Base-by-base conservation (phyloP, 2,888 invertebrate species). In the Volucella inflata region DNA sequence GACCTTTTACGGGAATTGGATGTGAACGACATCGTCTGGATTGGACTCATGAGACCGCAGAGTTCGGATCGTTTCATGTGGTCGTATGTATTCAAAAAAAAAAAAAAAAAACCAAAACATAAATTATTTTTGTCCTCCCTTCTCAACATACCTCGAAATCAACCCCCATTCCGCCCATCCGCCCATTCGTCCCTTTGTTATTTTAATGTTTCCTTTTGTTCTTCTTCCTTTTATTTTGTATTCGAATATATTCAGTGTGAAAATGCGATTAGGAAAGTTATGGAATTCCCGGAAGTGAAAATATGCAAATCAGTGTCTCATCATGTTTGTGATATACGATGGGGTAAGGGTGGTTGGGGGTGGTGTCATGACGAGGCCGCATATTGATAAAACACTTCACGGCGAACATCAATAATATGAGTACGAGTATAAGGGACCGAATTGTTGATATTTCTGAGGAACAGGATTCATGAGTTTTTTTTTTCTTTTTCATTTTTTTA, bases 1-100 rank as follows among this genome's bases (percentile, higher is more conserved):
- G 95, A 96, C 38, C 96, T 96, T 90, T 93, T 96, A 87, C 95
- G 95, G 91, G 96, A 96, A 91, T 91, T 96, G 92, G 96, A 96
- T 90, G 95, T 96, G 83, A 94, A 94, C 51, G 95, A 95, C 90
- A 95, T 95, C 70, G 95, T 96, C 82, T 96, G 96, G 96, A 95
- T 96, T 88, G 96, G 96, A 80, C 93, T 96, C 87, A 95, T 96
- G 89, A 95, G 95, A 88, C 94, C 94, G 89, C 94, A 94, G 89
- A 94, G 95, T 75, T 95, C 95, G 88, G 94, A 95, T 75, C 94
- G 94, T 87, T 96, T 96, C 90, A 94, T 94, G 88, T 96, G 96
- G 96, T 95, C 95, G 96, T 96, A 93, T 94, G 95, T 94, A 90
- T 60, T 2, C 0, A 30, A 30, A 30, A 12, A 16, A 44, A 46